A percentile compares a stretch with the other conserved stretches of the same genome.
These are phyloP conservation scores for Chaetura pelagica DNA, from an alignment of 2,113 vertebrate species.

Conservation along the genomic window DNA sequence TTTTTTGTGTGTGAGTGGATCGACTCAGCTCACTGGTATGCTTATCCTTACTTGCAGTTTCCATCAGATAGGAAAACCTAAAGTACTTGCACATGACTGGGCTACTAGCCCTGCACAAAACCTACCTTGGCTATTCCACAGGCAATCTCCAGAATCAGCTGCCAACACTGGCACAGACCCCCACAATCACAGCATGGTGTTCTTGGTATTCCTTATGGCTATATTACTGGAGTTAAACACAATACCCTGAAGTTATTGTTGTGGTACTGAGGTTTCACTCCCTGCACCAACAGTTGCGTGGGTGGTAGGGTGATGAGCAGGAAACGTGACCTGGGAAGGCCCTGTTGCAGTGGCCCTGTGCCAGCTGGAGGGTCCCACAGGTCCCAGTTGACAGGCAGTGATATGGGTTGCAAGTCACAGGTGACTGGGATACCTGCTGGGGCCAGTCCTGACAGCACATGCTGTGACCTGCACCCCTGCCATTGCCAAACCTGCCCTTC, in stretches of 20 bases:
- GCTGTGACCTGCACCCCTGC: neutral
- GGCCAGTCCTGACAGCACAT: neutral
- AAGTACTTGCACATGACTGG: neutral
- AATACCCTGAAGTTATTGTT: neutral
- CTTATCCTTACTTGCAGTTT: neutral
- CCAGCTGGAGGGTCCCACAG: neutral
- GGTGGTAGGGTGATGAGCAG: neutral
- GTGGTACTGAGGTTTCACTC: neutral
- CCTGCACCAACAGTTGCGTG: neutral
- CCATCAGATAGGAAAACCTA: neutral
- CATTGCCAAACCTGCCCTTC: neutral
- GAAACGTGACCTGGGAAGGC: neutral
- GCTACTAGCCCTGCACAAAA: neutral
- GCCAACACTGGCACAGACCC: neutral
- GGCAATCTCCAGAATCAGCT: neutral
- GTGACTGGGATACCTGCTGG: accelerated
- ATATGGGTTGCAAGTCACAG: accelerated
- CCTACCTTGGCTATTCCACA: neutral
- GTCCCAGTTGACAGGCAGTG: accelerated
- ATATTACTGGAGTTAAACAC: neutral
- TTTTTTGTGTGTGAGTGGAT: neutral
- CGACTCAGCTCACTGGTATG: neutral
- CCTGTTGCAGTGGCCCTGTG: neutral
- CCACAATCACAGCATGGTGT: accelerated
- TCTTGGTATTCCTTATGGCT: neutral